phyloP scores from a whole-genome alignment of 2,797 vertebrate species.

The Dromococcyx pavoninus region DNA sequence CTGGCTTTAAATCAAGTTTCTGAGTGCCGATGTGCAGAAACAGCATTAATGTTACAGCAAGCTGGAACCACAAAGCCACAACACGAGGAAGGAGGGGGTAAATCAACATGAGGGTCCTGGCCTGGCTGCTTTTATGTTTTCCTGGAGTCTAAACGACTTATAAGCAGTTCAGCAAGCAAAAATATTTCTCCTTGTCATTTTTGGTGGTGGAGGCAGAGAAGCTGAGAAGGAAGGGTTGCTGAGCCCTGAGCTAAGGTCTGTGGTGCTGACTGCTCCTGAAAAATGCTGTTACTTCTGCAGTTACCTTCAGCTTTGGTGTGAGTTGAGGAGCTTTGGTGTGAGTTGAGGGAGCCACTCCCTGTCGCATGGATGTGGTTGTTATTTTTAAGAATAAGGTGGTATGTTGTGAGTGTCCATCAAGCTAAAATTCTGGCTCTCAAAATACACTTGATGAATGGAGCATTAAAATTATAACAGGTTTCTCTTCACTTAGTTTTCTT shows the following conservation, averaged over 20 bases:
- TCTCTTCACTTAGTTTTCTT: neutral
- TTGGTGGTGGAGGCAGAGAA: neutral
- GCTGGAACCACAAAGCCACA: accelerated
- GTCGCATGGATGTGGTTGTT: accelerated
- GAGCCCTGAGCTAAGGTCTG: neutral
- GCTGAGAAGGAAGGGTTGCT: neutral
- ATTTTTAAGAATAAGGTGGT: neutral
- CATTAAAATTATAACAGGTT: neutral
- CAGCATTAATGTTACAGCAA: accelerated
- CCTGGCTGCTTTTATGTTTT: neutral
- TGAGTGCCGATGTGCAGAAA: neutral
- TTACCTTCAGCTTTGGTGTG: neutral
- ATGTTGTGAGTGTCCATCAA: neutral
- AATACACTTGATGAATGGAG: neutral
- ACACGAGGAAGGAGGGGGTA: accelerated
- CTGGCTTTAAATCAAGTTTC: neutral
- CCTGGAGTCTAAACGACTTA: neutral
- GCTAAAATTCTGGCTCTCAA: neutral
- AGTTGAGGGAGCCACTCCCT: accelerated
- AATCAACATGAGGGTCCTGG: accelerated
- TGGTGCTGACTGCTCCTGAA: too few species aligned
- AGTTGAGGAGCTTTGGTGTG: neutral
- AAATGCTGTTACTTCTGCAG: neutral
- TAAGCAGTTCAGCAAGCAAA: neutral
- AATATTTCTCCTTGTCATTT: neutral